phyloP scores from a whole-genome alignment of 2,113 vertebrate genomes.

The Turdus rufiventris region DNA sequence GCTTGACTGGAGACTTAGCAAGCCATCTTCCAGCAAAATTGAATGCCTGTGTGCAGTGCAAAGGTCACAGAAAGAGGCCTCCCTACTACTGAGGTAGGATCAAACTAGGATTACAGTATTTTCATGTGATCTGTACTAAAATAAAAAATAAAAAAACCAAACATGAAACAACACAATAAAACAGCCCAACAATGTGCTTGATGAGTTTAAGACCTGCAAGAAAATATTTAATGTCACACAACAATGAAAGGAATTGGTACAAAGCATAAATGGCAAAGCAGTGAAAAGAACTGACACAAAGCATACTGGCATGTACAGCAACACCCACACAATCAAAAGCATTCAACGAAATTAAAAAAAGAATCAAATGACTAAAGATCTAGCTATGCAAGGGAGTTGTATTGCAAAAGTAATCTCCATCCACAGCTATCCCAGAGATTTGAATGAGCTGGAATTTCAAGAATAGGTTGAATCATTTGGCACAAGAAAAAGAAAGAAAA shows the following conservation, averaged over 20 bases:
- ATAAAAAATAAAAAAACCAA: background rate
- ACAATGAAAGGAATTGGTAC: constrained; percentile 37
- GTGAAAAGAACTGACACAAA: constrained; percentile 60
- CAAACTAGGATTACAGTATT: background rate
- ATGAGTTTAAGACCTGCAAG: constrained; percentile 22
- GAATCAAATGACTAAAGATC: constrained; percentile 25
- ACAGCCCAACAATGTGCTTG: background rate
- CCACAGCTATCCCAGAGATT: background rate
- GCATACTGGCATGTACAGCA: constrained; percentile 44
- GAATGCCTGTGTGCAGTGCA: background rate
- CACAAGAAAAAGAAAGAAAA: background rate
- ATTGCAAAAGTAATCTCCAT: constrained; percentile 38
- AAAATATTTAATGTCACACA: constrained; percentile 37
- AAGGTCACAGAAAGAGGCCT: background rate
- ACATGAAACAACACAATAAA: background rate
- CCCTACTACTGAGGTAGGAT: background rate
- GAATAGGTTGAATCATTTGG: background rate
- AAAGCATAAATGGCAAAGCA: constrained; percentile 45
- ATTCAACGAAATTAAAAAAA: constrained; percentile 34
- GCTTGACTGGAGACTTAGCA: constrained; percentile 13
- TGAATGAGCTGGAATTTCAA: constrained; percentile 18
- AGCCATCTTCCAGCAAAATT: constrained; percentile 36
- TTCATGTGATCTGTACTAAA: background rate
- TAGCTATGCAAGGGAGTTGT: background rate
- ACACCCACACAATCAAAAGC: constrained; percentile 56